phyloP scores from a whole-genome alignment of 2,888 invertebrate genomes.

The Oxyteleia sp. region DNA sequence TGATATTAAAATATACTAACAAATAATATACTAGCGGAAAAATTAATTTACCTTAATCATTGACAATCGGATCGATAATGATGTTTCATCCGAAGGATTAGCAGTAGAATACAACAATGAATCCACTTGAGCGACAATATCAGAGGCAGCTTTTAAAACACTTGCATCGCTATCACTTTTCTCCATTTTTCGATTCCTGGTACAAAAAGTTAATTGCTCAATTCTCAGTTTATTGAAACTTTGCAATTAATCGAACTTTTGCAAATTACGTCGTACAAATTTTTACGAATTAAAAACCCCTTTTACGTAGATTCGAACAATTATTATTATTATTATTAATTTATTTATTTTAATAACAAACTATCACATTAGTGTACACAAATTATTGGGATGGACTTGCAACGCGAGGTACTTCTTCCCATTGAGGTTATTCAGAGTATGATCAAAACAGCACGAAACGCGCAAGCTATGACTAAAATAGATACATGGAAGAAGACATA shows the following conservation, averaged over 20 bases:
- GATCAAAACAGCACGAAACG: conserved; percentile 81
- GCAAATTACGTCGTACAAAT: background rate
- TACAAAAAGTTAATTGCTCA: conserved; percentile 43
- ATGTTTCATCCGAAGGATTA: conserved; percentile 90
- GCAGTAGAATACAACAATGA: conserved; percentile 90
- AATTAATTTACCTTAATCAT: conserved; percentile 89
- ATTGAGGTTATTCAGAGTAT: conserved; percentile 78
- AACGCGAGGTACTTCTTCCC: conserved; percentile 60
- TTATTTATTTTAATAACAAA: background rate
- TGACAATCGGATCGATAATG: conserved; percentile 90
- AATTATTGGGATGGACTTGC: conserved; percentile 14
- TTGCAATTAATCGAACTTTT: background rate
- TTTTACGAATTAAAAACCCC: too few relatives aligned
- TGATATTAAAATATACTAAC: background rate
- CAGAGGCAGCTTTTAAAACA: conserved; percentile 81
- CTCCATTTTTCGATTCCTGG: conserved; percentile 82
- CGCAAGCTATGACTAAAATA: conserved; percentile 86
- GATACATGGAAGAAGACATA: conserved; percentile 78
- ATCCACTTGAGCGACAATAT: conserved; percentile 86
- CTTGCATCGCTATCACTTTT: conserved; percentile 67
- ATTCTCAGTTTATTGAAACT: background rate
- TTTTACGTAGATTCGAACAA: background rate
- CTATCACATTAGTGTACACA: conserved; percentile 13
- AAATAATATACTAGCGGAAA: background rate
- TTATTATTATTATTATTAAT: background rate